Evolutionary conservation across 1,140 invertebrate species (phyloP), one percentile per base, ranked within the genome.

Genomic region (Vanessa atalanta): DNA sequence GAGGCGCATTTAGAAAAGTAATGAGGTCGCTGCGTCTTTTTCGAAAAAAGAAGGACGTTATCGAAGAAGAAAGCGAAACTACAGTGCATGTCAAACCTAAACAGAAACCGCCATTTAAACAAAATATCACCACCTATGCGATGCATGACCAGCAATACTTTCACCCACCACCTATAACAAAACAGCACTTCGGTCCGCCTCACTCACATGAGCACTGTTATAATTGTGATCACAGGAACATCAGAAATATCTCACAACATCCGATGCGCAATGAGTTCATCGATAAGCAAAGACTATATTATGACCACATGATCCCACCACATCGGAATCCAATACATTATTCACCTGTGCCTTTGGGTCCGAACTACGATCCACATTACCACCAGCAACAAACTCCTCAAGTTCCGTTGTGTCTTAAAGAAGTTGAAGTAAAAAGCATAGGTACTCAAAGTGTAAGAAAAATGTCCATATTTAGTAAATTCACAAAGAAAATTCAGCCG

Each of bases 361-460:
- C 81, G n/a, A 83, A 66, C 20, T 78, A 80, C 65, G 77, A 83
- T 37, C 76, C 55, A 14, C 74, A 51, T 48, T 83, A 80, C 66
- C 72, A 72, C 16, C 80, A 78, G 43, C 15, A 76, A 26, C 57
- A 37, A 31, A 79, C 79, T n/a, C 81, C 80, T 8, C 86, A 86
- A 79, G 77, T 86, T 1, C 90, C 89, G n/a, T 47, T 92, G 6
- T 92, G 88, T 71, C 79, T 92, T 6, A 92, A 88, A 81, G 89
- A 92, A 81, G 83, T 92, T 43, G 90, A 91, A 85, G 89, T 92
- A 0, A 91, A 90, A 78, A 92, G 88, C 69, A 87, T 81, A 47
- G 87, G 78, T 13, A 91, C 86, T 0, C 90, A 92, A 66, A 92
- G 89, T 65, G 87, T 86, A 20, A 83, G 82, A 53, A 90, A 85